These are phyloP conservation scores for Eufriesea mexicana DNA, from an alignment of 1,140 invertebrate species.

Conservation along the genomic window DNA sequence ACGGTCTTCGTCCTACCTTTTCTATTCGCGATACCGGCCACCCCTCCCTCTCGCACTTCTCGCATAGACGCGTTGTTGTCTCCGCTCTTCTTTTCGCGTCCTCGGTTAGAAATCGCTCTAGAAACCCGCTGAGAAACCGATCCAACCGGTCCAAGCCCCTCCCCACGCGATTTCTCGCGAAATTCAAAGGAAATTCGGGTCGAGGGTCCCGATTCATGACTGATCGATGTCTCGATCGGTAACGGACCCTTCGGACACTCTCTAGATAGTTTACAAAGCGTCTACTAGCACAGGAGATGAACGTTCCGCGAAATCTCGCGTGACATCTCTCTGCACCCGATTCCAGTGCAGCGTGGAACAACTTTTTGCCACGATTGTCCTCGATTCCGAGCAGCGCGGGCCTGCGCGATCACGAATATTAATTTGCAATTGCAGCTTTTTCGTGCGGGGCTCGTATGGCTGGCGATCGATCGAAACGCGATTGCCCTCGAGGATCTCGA, in stretches of 20 bases:
- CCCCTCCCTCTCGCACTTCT: background rate
- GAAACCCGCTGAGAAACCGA: background rate
- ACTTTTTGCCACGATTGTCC: constrained; percentile 24
- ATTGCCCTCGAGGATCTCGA: background rate
- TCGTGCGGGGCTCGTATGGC: background rate
- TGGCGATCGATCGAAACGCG: background rate
- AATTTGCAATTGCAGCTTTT: constrained; percentile 18
- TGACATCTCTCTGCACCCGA: background rate
- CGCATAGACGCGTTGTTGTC: background rate
- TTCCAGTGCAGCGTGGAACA: background rate
- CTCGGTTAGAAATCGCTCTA: constrained; percentile 3
- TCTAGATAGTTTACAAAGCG: no score
- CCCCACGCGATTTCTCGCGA: no score
- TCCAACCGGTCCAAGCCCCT: no score
- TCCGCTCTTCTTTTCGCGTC: background rate
- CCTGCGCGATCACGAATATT: background rate
- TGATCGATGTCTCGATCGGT: background rate
- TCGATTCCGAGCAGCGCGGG: background rate
- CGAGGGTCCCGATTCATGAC: no score
- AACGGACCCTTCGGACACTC: background rate
- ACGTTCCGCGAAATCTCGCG: background rate
- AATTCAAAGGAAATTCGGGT: no score
- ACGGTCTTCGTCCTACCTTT: constrained; percentile 15
- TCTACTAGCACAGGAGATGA: no score
- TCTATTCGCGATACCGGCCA: constrained; percentile 46